Base-by-base conservation (phyloP, 2,797 vertebrate genomes). In the Ambastaia sidthimunki region DNA sequence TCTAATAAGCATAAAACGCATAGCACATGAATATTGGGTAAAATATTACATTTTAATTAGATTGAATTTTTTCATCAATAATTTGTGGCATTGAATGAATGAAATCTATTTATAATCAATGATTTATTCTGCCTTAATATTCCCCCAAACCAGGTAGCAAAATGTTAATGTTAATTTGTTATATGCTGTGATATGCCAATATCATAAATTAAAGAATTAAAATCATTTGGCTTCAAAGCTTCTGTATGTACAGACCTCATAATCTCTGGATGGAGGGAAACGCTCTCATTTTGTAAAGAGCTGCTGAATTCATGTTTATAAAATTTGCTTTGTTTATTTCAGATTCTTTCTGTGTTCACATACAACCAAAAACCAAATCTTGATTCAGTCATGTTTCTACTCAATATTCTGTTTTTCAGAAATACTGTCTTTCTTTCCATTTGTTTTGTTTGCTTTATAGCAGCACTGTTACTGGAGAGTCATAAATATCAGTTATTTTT, bases 401-500 rank as follows among this genome's bases (percentile, higher is more conserved):
- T 18, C 13, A 12, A 65, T 21, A 10, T 31, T 31, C 28, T 28
- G 28, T 28, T 25, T 31, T 6, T 16, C 11, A 21, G 4, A 37
- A 65, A 52, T 52, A 21, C 41, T 66, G 25, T 16, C 25, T 57
- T 10, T 25, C 54, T 13, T 41, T 31, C 12, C 0, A 57, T 2
- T 6, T 63, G 1, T 23, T 10, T 73, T 60, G 7, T 12, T 44
- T 47, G 19, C 23, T 41, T 15, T 67, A n/a, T 28, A 67, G 19
- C 50, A 76, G 48, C 48, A 25, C 15, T 16, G 10, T 76, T 63
- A 31, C 31, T 10, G 18, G 19, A 57, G 31, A 67, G 37, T 68
- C 19, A 68, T 41, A 68, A 52, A 76, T 67, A 54, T 37, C 31
- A 47, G 44, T 18, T 63, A 70, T 74, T 69, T 82, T 69, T 75